Conservation (phyloP, 2,797 vertebrate species). For the Etheostoma perlongum region DNA sequence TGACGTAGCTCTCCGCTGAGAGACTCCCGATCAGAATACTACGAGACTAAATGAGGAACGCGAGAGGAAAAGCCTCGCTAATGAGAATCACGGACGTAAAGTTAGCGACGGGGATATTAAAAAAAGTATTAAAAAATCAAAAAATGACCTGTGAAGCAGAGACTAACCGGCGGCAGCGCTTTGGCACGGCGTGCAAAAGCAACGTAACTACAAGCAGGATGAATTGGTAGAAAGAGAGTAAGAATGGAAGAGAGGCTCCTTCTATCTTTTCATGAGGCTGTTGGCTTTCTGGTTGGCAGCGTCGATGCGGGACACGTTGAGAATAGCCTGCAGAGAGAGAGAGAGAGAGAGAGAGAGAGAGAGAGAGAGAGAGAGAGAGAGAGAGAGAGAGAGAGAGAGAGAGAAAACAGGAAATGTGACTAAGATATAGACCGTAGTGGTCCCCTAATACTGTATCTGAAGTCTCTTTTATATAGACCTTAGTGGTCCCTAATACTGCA, state of each 20-base stretch:
- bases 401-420: too few species aligned
- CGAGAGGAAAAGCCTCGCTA: neutral
- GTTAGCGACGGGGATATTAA: neutral
- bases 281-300: conserved; percentile 88
- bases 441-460: too few species aligned
- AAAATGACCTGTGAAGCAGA: neutral
- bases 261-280: conserved; percentile 83
- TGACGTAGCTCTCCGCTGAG: too few species aligned
- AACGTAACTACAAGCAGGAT: neutral
- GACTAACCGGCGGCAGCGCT: neutral
- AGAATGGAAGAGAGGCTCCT: neutral
- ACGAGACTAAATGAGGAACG: neutral
- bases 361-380: conserved; percentile 24
- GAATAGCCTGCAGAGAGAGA: conserved; percentile 73
- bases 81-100: neutral
- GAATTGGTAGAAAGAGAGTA: neutral
- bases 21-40: too few species aligned
- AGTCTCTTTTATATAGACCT: too few species aligned
- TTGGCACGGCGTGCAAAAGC: conserved; percentile 31
- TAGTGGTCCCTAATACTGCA: too few species aligned
- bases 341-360: neutral
- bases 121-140: neutral
- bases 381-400: neutral
- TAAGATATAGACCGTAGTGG: too few species aligned
- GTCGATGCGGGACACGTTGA: conserved; percentile 86